Evolutionary conservation across 1,140 invertebrate genomes (phyloP).

Genomic region (Pissodes strobi): DNA sequence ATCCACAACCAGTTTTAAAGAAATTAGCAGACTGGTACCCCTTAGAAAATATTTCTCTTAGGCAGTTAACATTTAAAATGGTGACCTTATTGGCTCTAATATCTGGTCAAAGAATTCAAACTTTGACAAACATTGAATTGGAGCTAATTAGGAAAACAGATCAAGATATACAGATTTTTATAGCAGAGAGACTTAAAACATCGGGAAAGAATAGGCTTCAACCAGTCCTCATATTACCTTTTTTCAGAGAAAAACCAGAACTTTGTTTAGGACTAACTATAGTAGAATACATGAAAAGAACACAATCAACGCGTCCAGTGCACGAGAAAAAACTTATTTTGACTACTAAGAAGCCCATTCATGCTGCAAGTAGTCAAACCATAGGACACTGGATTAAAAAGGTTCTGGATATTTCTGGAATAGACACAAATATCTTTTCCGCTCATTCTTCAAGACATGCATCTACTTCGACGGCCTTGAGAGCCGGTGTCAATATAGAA

Average conservation of each 20-base stretch:
- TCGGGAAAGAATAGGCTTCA: constrained; percentile 12
- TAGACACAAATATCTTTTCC: too few species aligned
- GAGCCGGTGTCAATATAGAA: too few species aligned
- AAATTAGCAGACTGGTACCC: constrained; percentile 3
- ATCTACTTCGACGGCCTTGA: too few species aligned
- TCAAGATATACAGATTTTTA: constrained; percentile 10
- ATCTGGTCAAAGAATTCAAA: constrained; percentile 22
- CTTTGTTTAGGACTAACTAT: constrained; percentile 7
- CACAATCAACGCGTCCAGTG: background rate
- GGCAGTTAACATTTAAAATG: constrained; percentile 19
- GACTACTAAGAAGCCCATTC: background rate
- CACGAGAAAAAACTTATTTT: constrained; percentile 7
- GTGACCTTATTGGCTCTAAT: constrained; percentile 11
- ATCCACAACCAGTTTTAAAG: constrained; percentile 6
- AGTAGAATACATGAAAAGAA: background rate
- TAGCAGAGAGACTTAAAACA: constrained; percentile 12
- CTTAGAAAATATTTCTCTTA: constrained; percentile 7
- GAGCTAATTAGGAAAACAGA: background rate
- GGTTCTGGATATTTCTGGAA: background rate
- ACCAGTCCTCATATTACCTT: constrained; percentile 15
- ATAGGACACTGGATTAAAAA: background rate
- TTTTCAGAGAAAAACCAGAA: constrained; percentile 8
- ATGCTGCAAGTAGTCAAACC: background rate
- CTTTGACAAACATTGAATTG: constrained; percentile 13
- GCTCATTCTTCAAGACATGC: too few species aligned